Evolutionary conservation across 2,888 invertebrate genomes (phyloP).

Genomic region (Eupithecia pulchellata): DNA sequence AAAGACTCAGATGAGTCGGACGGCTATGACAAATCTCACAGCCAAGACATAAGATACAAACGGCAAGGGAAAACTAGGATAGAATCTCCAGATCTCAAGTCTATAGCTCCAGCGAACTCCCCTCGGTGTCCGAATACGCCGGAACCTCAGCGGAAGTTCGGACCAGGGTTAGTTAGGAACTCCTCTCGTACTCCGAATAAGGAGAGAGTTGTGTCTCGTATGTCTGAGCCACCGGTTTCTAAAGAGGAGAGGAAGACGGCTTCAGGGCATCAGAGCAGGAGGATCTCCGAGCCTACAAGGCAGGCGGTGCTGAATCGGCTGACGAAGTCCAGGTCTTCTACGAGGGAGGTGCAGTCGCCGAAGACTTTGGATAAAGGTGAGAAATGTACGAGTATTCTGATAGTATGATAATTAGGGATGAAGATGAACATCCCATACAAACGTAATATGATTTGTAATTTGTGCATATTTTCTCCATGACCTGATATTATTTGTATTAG

Average conservation of each 20-base stretch:
- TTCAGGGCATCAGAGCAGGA: slow-evolving; percentile 72
- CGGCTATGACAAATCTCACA: slow-evolving; percentile 67
- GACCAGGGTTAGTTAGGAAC: slow-evolving; percentile 77
- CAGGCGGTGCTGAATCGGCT: slow-evolving; percentile 75
- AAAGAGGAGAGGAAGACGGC: slow-evolving; percentile 69
- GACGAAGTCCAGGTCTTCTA: slow-evolving; percentile 80
- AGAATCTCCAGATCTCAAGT: slow-evolving; percentile 82
- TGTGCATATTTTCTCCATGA: too few relatives aligned
- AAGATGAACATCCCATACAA: too few relatives aligned
- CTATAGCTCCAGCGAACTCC: slow-evolving; percentile 76
- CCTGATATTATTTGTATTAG: too few relatives aligned
- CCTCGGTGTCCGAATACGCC: slow-evolving; percentile 87
- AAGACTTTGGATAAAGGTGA: slow-evolving; percentile 75
- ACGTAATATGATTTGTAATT: too few relatives aligned
- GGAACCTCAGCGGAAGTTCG: slow-evolving; percentile 86
- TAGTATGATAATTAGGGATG: too few relatives aligned
- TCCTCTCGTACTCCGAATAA: slow-evolving; percentile 73
- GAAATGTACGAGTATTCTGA: too few relatives aligned
- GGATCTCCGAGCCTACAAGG: slow-evolving; percentile 72
- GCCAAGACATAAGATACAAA: slow-evolving; percentile 85
- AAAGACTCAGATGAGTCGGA: slow-evolving; percentile 75
- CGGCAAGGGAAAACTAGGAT: slow-evolving; percentile 89
- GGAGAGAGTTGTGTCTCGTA: slow-evolving; percentile 85
- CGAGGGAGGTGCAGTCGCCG: slow-evolving; percentile 73
- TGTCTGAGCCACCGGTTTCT: slow-evolving; percentile 81